These are phyloP conservation scores for Catalaphyllia jardinei DNA, from an alignment of 64 coral and sea anemone species.

Conservation along the genomic window DNA sequence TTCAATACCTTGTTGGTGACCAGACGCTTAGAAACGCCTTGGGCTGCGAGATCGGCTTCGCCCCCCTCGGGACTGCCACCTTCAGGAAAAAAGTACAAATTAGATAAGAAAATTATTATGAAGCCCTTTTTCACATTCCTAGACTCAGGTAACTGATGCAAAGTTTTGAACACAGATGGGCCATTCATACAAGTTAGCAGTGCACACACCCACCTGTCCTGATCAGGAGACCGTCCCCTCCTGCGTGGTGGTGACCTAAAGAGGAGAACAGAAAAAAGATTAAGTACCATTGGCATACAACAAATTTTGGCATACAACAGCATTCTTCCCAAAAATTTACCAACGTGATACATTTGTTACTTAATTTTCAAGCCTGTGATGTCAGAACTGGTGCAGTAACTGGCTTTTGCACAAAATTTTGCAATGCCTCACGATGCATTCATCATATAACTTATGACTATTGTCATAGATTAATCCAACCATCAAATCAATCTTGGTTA, in stretches of 20 bases:
- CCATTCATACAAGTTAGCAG: not conserved
- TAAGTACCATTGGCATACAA: not conserved
- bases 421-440: no score
- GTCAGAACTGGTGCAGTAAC: no score
- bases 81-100: not conserved
- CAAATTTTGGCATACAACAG: not conserved
- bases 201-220: not conserved
- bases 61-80: constrained; percentile 35
- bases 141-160: no score
- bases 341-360: no score
- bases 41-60: constrained; percentile 35
- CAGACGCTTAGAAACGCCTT: not conserved
- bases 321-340: not conserved
- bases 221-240: constrained; percentile 34
- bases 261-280: not conserved
- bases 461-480: no score
- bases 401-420: no score
- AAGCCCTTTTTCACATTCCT: no score
- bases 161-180: no score
- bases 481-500: no score
- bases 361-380: no score
- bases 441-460: no score
- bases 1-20: not conserved
- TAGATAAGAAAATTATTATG: not conserved
- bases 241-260: constrained; percentile 29